Evolutionary conservation across 2,113 vertebrate species (phyloP), one percentile per base, ranked within the genome.

Genomic region (Tyto alba): DNA sequence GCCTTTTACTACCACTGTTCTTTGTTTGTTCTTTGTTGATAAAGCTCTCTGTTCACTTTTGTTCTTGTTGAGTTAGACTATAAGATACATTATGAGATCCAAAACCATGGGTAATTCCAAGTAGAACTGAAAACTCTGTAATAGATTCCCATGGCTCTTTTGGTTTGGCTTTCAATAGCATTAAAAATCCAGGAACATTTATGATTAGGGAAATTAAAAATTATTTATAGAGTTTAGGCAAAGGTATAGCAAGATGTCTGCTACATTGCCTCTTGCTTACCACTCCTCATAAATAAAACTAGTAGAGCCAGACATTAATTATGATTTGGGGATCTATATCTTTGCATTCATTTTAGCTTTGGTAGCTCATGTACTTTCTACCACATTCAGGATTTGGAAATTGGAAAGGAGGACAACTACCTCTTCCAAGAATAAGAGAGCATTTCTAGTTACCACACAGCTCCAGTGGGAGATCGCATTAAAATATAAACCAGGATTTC

Each of bases 201-300:
- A 36, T 29, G 38, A 60, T 34, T 9, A 45, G 20, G n/a, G 38
- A 55, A 83, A 62, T 55, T 11, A 30, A 83, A 82, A 89, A 68
- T 13, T 36, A 53, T 68, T 75, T 75, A 8, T 60, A 47, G 60
- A 45, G 6, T 45, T 47, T 68, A 53, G 27, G 27, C 19, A 83
- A 67, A 75, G 10, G 17, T 14, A 67, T 5, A 13, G 26, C 3
- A 3, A 27, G 41, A 23, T 1, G 1, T 12, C 17, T 78, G 3
- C 34, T 40, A 62, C 27, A 16, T 29, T 71, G 45, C 9, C 15
- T 47, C 7, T 53, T 62, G 27, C 10, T 71, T 79, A 63, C 12
- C 30, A 55, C 22, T 55, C 13, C 22, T 41, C 23, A 80, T 9
- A 48, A 55, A 55, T 23, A 29, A 32, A 43, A 32, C 21, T 11